Base-by-base conservation (phyloP, 1,140 invertebrate species). In the Trialeurodes vaporariorum region DNA sequence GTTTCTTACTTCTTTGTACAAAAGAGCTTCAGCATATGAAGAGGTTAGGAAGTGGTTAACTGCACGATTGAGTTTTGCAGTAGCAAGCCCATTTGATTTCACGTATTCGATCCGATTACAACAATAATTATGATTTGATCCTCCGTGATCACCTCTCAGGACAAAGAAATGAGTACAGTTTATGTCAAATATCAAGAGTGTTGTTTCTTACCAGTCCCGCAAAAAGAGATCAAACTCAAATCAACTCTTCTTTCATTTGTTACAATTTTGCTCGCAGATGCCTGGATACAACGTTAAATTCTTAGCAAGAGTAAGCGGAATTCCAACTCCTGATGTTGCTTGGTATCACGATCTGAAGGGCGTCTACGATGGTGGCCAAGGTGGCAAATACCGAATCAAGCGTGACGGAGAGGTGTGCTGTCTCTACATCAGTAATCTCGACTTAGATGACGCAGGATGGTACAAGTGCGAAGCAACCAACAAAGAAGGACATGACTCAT, bases 401-500 rank as follows among this genome's bases (percentile, higher is more conserved):
- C 79, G 84, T 34, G 91, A 94, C 72, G 91, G 90, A 0, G 92
- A 93, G 73, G 82, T 85, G 9, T 87, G 84, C 71, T 87, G 86
- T 67, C 77, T 96, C 59, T 89, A 87, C 67, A 83, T 95, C 0
- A 82, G 84, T 58, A 84, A 92, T 72, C 85, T 89, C 66, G 76
- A 75, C 5, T 79, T 81, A 0, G 81, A 77, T 0, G 92, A 95
- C 75, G 81, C 84, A 49, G 93, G 91, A 13, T 75, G 77, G 17
- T 94, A 93, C 76, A 88, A 83, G 71, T 93, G 92, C 71, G 82
- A 83, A 40, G 92, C 91, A 59, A 83, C 77, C 58, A 96, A 95
- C 75, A 84, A 83, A 67, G 89, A 92, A 75, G 93, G 93, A 1
- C 83, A 90, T 74, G 90, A 85, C 23, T 80, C 83, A 21, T 92